Evolutionary conservation across 2,797 vertebrate species (phyloP), one percentile per base, ranked within the genome.

Genomic region (Clarias pachynema): DNA sequence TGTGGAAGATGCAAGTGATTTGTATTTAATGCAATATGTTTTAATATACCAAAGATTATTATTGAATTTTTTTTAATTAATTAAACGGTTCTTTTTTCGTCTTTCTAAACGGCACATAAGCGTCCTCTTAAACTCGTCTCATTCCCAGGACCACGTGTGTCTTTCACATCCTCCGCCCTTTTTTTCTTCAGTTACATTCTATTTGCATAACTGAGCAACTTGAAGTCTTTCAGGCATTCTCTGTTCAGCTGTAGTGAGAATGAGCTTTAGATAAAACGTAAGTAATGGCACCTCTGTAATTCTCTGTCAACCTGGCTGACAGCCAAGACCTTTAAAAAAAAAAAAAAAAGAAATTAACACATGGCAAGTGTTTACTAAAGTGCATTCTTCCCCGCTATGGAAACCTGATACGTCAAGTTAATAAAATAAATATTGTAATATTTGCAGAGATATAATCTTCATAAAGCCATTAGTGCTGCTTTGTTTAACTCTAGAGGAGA

Each of bases 391-490:
- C 85, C 60, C 84, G 83, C 83, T 81, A 68, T 57, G 89, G 89
- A 85, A 91, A 87, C 86, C 40, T 86, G 84, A 88, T 88, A 80
- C 85, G 31, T 70, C 34, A 84, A 90, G 88, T 91, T 89, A 87
- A 85, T 89, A 89, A 90, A 92, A 92, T 90, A 93, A 93, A 94
- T 91, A 92, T 87, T 80, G 79, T 82, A 66, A 73, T 81, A 81
- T 89, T 80, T 87, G 83, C 79, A 37, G 89, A 91, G 90, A 93
- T 87, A 84, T 84, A 86, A 93, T 92, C 89, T 89, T 85, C 68
- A 89, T 87, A 90, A 91, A 91, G 89, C 91, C 87, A 91, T 92
- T 87, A 89, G 84, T 88, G 68, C 83, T 88, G 86, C 59, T 84
- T 89, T 88, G 88, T 92, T 89, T 86, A 87, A 84, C 22, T 86